These are phyloP conservation scores for Cephalopterus ornatus DNA, from an alignment of 2,113 vertebrate genomes.

Conservation along the genomic window DNA sequence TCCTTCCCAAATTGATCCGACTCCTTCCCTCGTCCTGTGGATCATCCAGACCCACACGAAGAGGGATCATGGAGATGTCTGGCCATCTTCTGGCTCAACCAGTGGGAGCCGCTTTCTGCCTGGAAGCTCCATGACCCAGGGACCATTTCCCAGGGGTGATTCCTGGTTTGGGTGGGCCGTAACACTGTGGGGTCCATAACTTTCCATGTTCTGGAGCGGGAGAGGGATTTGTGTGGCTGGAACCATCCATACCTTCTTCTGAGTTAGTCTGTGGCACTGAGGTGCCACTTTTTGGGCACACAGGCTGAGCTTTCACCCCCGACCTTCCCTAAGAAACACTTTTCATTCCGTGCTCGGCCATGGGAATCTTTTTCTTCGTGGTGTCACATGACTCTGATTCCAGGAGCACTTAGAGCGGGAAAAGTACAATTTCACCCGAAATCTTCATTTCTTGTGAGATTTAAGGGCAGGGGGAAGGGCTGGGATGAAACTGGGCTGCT, in stretches of 20 bases:
- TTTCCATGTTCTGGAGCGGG: background rate
- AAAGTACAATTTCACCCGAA: background rate
- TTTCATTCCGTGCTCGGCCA: background rate
- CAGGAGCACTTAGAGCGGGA: background rate
- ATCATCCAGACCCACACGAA: background rate
- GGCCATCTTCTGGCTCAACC: background rate
- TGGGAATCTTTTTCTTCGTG: accelerated
- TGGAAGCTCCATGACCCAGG: background rate
- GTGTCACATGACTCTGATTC: accelerated
- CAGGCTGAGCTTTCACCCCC: background rate
- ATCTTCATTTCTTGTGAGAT: background rate
- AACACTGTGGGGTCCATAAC: accelerated
- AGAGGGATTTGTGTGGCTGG: background rate
- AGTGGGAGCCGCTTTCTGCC: background rate
- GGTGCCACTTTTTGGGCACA: background rate
- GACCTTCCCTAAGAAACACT: background rate
- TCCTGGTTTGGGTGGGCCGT: background rate
- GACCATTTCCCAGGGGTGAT: background rate
- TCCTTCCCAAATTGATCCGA: background rate
- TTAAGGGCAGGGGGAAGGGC: background rate
- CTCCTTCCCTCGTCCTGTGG: background rate
- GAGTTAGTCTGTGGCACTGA: background rate
- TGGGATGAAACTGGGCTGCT: background rate
- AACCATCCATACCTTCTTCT: background rate
- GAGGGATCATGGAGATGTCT: background rate